phyloP scores from a whole-genome alignment of 2,797 vertebrate genomes.

The Rhodeus uyekii region DNA sequence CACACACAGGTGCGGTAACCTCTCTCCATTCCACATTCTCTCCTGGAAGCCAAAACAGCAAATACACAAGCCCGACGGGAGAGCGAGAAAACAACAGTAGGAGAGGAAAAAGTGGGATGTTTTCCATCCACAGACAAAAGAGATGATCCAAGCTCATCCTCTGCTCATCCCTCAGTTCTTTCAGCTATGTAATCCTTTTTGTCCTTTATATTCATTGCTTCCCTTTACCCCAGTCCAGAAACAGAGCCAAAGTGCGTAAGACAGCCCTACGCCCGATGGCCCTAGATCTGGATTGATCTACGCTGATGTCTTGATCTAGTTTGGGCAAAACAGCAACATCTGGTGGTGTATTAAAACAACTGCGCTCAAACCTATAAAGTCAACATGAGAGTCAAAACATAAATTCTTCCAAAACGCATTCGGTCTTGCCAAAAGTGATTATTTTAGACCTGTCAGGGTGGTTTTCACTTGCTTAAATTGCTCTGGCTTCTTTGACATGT shows the following conservation, averaged over 20 bases:
- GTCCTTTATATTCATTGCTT: conserved; percentile 52
- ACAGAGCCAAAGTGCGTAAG: conserved; percentile 29
- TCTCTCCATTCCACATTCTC: conserved; percentile 54
- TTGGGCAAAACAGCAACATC: conserved; percentile 45
- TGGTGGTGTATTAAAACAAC: conserved; percentile 44
- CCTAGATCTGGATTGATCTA: conserved; percentile 33
- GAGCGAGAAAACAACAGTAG: conserved; percentile 63
- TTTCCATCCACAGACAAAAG: conserved; percentile 70
- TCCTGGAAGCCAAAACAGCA: conserved; percentile 58
- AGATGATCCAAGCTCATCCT: conserved; percentile 80
- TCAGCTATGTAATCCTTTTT: conserved; percentile 52
- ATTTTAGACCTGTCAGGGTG: too few species aligned
- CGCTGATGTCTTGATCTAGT: conserved; percentile 30
- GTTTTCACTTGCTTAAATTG: too few species aligned
- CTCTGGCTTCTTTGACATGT: too few species aligned
- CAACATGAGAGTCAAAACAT: too few species aligned
- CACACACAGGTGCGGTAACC: conserved; percentile 72
- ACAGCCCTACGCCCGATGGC: conserved; percentile 16
- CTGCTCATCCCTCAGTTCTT: conserved; percentile 70
- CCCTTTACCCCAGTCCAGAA: conserved; percentile 15
- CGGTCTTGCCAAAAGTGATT: too few species aligned
- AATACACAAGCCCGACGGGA: conserved; percentile 44
- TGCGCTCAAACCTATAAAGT: background rate
- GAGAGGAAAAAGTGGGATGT: conserved; percentile 44
- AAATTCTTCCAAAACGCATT: too few species aligned